Conservation (phyloP, 2,113 vertebrate species). For the Willisornis vidua region DNA sequence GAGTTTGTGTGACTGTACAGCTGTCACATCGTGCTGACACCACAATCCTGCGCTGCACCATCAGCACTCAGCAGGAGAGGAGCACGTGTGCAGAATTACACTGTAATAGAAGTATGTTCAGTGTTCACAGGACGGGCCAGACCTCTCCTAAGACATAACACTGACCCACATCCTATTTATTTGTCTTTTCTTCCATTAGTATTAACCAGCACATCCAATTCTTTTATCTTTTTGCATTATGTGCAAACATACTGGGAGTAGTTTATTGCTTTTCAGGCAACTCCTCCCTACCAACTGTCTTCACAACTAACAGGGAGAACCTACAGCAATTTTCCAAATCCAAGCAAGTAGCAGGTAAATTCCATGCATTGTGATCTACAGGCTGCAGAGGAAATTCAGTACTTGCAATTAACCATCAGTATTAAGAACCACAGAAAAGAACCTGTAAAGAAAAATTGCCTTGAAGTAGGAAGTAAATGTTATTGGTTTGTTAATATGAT, state of each 20-base stretch:
- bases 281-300: background rate
- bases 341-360: background rate
- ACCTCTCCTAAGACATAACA: background rate
- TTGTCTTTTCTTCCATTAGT: background rate
- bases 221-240: background rate
- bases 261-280: background rate
- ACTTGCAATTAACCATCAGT: background rate
- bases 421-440: background rate
- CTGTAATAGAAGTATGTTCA: background rate
- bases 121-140: background rate
- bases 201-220: background rate
- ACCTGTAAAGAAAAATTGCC: background rate
- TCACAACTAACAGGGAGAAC: background rate
- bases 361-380: background rate
- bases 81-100: background rate
- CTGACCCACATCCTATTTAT: rapidly evolving
- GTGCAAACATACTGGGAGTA: background rate
- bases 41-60: background rate
- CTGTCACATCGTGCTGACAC: background rate
- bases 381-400: background rate
- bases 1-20: background rate
- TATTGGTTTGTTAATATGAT: background rate
- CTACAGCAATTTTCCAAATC: background rate
- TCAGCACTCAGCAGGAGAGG: background rate
- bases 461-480: background rate